phyloP scores from a whole-genome alignment of 1,140 invertebrate genomes.

The Ctenoplectra terminalis region DNA sequence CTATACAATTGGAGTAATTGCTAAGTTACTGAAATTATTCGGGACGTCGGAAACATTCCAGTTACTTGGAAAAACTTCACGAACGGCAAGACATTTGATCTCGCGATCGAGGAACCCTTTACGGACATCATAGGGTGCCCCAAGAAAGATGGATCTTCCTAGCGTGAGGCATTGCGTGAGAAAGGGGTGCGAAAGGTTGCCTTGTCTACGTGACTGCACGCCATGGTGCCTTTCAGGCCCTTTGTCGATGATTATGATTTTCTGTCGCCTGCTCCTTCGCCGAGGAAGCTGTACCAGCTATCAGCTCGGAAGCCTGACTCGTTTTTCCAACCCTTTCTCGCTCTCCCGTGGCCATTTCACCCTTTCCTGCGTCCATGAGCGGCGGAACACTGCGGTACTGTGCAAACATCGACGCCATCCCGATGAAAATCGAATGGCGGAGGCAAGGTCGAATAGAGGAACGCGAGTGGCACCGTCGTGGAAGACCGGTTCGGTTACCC shows the following conservation, averaged over 20 bases:
- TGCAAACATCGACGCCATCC: slow-evolving; percentile 55
- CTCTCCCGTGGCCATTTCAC: slow-evolving; percentile 8
- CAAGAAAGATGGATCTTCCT: slow-evolving; percentile 49
- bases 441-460: slow-evolving; percentile 19
- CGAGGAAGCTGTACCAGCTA: slow-evolving; percentile 5
- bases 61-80: not conserved
- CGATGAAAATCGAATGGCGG: slow-evolving; percentile 62
- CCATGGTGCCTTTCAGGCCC: slow-evolving; percentile 52
- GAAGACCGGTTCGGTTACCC: slow-evolving; percentile 62
- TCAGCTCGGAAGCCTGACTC: slow-evolving; percentile 54
- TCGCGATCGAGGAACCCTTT: slow-evolving; percentile 3
- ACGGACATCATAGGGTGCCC: slow-evolving; percentile 31
- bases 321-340: slow-evolving; percentile 59
- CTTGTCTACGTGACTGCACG: slow-evolving; percentile 58
- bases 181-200: slow-evolving; percentile 64
- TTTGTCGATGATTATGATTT: slow-evolving; percentile 69
- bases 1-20: too few relatives aligned
- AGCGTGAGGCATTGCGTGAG: slow-evolving; percentile 63
- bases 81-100: not conserved
- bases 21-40: too few relatives aligned
- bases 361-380: not conserved
- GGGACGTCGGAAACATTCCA: not conserved
- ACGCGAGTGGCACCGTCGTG: slow-evolving; percentile 41
- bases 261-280: slow-evolving; percentile 54
- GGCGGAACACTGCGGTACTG: slow-evolving; percentile 28